phyloP scores from a whole-genome alignment of 92 coral and sea anemone genomes.

The Zoanthus sociatus region DNA sequence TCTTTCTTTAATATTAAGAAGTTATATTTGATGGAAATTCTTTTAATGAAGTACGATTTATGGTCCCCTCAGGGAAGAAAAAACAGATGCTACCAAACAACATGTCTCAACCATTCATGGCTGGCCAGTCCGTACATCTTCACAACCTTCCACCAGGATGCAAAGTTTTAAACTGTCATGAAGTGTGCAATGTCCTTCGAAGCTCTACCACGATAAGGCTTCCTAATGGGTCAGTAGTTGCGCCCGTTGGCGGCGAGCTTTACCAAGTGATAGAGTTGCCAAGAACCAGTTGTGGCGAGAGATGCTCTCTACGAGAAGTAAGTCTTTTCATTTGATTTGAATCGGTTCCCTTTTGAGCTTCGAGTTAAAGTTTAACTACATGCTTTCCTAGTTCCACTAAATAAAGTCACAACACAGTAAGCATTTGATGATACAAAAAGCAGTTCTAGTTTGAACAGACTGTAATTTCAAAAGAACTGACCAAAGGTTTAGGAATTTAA shows the following conservation, averaged over 20 bases:
- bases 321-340: background rate
- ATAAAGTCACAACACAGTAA: background rate
- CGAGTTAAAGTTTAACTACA: background rate
- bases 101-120: constrained; percentile 40
- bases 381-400: background rate
- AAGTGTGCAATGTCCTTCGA: constrained; percentile 75
- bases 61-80: background rate
- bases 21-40: background rate
- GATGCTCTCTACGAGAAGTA: constrained; percentile 76
- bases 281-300: constrained; percentile 75
- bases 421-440: too few relatives aligned
- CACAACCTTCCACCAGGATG: constrained; percentile 90
- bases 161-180: constrained; percentile 81
- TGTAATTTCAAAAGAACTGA: background rate
- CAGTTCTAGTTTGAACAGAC: background rate
- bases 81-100: background rate
- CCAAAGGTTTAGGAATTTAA: background rate
- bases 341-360: background rate
- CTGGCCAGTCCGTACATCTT: constrained; percentile 41
- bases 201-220: constrained; percentile 82
- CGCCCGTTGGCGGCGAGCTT: constrained; percentile 88
- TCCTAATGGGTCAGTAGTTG: constrained; percentile 83
- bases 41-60: background rate
- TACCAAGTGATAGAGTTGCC: constrained; percentile 93
- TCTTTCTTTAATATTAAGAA: background rate